Evolutionary conservation across 2,888 invertebrate genomes (phyloP), one percentile per base, ranked within the genome.

Genomic region (Calliphora vomitoria): DNA sequence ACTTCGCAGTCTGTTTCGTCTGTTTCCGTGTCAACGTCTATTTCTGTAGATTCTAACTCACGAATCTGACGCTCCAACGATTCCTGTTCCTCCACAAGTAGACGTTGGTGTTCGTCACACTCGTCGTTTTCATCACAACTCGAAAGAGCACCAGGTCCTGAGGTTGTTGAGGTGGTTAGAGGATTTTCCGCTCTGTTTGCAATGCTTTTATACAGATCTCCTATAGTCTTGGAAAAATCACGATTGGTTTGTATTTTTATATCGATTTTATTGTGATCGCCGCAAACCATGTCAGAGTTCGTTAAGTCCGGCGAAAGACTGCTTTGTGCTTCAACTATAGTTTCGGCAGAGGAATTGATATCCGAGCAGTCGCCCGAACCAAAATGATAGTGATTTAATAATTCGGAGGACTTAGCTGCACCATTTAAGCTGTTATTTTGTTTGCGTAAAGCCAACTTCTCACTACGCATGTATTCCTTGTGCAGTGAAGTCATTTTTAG

Each of bases 1-100:
- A 91, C 93, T 79, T 93, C 94, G 79, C 93, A 93, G 82, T 94
- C 94, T 0, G 96, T 96, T 90, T 97, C 97, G 92, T 97, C 97
- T 0, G 97, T 97, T 93, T 97, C 97, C 0, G 97, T 97, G 89
- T 97, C 97, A 64, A 97, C 94, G 90, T 97, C 97, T 71, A 97
- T 95, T 90, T 94, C 97, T 0, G 96, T 95, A 68, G 96, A 95
- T 90, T 95, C 96, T 88, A 97, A 92, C 92, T 97, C 96, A 90
- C 96, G 95, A 79, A 97, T 97, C 93, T 97, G 97, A 62, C 96
- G 95, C 89, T 97, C 96, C 69, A 97, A 91, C 3, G 96, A 94
- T 88, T 96, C 97, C 90, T 97, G 97, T 90, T 97, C 97, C 88
- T 97, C 97, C 4, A 96, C 96, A 35, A 97, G 91, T 90, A 96